These are phyloP conservation scores for Sisyra terminalis DNA, from an alignment of 2,888 invertebrate genomes.

Conservation along the genomic window DNA sequence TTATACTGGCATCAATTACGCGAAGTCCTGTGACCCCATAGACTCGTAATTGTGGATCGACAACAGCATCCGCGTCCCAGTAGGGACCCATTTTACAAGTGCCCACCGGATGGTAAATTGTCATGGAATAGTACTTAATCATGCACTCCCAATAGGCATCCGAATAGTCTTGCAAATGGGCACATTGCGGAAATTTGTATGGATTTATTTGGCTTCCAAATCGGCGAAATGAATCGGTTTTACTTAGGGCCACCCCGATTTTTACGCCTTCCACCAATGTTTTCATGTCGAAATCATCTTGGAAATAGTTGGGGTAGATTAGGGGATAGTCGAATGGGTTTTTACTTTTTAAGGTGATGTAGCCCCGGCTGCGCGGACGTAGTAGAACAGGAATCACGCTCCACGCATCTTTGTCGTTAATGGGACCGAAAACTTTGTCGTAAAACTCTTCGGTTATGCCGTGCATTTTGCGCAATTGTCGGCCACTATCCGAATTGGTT, in stretches of 20 bases:
- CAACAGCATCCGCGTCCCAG: constrained; percentile 71
- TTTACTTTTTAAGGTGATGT: constrained; percentile 60
- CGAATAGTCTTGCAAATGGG: constrained; percentile 44
- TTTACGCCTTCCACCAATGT: constrained; percentile 74
- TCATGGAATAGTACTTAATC: constrained; percentile 66
- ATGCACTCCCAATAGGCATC: constrained; percentile 79
- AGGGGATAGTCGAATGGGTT: constrained; percentile 80
- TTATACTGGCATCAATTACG: constrained; percentile 72
- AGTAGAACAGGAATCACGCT: constrained; percentile 71
- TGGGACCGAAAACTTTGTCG: constrained; percentile 52
- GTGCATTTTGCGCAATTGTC: constrained; percentile 63
- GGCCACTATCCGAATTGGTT: constrained; percentile 72
- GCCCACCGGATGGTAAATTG: constrained; percentile 75
- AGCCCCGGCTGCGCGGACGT: constrained; percentile 70
- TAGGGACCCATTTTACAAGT: constrained; percentile 83
- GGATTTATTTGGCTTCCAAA: constrained; percentile 56
- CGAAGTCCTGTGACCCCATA: constrained; percentile 64
- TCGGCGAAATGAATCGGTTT: constrained; percentile 57
- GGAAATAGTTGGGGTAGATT: constrained; percentile 83
- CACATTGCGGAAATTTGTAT: constrained; percentile 62
- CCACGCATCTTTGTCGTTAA: constrained; percentile 64
- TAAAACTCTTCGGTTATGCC: constrained; percentile 62
- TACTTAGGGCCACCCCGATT: constrained; percentile 63
- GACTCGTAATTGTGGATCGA: constrained; percentile 61
- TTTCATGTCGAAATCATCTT: constrained; percentile 59